Conservation (phyloP, 2,888 invertebrate species). For the Ceriagrion tenellum region DNA sequence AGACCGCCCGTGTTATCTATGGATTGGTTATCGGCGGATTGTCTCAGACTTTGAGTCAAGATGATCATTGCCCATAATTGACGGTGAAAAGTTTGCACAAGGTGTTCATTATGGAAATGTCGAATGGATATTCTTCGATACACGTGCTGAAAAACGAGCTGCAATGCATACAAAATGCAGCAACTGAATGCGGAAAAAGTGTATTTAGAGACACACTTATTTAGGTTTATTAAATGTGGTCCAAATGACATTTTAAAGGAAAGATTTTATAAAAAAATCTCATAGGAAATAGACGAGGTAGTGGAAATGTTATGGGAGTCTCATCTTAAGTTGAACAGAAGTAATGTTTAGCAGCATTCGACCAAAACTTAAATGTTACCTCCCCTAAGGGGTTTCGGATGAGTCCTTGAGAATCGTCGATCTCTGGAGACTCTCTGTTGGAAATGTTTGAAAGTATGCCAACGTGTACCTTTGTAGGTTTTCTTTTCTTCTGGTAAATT, state of each 20-base stretch:
- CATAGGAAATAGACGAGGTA: not conserved
- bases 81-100: not conserved
- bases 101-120: no score
- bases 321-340: not conserved
- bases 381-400: not conserved
- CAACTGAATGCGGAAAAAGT: not conserved
- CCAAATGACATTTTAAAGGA: not conserved
- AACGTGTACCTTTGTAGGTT: no score
- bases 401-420: not conserved
- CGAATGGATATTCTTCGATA: not conserved
- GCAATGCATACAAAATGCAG: not conserved
- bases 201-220: not conserved
- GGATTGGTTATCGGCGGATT: not conserved
- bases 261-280: not conserved
- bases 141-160: not conserved
- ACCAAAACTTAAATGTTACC: not conserved
- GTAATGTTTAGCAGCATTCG: not conserved
- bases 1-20: not conserved
- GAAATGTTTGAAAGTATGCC: no score
- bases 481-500: not conserved
- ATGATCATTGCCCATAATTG: no score
- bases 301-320: not conserved
- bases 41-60: not conserved
- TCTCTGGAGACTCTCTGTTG: no score
- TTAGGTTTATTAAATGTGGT: not conserved